Base-by-base conservation (phyloP, 2,888 invertebrate genomes). In the Hyles lineata region DNA sequence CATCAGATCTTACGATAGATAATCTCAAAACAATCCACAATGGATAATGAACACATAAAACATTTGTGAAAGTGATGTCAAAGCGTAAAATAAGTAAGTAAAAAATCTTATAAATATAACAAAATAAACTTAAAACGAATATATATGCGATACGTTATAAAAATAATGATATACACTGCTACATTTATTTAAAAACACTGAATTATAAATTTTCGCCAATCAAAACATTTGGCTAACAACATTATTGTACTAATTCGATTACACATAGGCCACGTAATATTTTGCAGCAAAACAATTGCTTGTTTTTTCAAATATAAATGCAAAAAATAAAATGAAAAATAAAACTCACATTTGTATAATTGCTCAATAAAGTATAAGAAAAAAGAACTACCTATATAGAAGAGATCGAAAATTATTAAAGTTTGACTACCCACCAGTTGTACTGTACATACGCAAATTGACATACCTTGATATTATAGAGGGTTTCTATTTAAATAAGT, bases 1-100 rank as follows among this genome's bases (percentile, higher is more conserved):
- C 70, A 74, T 80, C 80, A 81, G 80, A 81, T 78, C 79, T 74
- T 69, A 50, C 23, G 71, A 63, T 62, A 73, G 63, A 21, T 70
- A 71, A 71, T 71, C 71, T 71, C 71, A 71, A 73, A 75, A 72
- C 72, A 78, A 73, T 62, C 55, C 25, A 19, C 35, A 35, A 61
- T 7, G 23, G 35, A 69, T 23, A 62, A 71, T 52, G 62, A 61
- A 60, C 61, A 50, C 50, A 71, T 32, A 35, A n/a, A 60, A 19
- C 17, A 17, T n/a, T 50, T 71, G 60, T 50, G 50, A 23, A 43
- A 23, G 60, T 52, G 50, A 43, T 61, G 50, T 61, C 60, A 61
- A 29, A 71, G 29, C 61, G 25, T 52, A 52, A 70, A 69, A n/a
- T n/a, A n/a, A 69, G 19, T 55, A 23, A 43, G n/a, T n/a, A n/a